These are phyloP conservation scores for Anarhynchus alexandrinus DNA, from an alignment of 2,113 vertebrate genomes.

Conservation along the genomic window DNA sequence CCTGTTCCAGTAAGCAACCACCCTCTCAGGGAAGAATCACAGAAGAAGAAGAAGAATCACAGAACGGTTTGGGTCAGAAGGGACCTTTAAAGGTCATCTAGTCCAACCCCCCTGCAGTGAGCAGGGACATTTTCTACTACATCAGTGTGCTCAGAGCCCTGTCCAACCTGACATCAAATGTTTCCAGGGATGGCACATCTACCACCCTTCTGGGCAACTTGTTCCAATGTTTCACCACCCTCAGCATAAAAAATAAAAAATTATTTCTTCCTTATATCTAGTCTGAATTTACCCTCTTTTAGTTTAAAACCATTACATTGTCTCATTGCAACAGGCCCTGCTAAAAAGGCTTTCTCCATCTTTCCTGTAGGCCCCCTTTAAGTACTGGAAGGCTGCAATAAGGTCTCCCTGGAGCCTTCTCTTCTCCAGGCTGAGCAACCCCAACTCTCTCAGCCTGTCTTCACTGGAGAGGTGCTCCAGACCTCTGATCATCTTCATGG, in stretches of 20 bases:
- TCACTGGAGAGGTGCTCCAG: neutral
- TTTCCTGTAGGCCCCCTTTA: neutral
- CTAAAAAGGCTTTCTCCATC: neutral
- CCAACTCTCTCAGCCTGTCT: neutral
- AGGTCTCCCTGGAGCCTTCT: neutral
- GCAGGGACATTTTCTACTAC: neutral
- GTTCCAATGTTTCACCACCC: neutral
- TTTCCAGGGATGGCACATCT: neutral
- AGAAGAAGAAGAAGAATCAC: neutral
- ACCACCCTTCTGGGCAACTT: neutral
- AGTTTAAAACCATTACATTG: neutral
- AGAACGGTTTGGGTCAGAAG: neutral
- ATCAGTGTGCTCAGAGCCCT: neutral
- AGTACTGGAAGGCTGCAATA: neutral
- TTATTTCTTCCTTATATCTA: neutral
- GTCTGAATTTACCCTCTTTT: neutral
- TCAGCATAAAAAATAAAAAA: neutral
- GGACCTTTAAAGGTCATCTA: neutral
- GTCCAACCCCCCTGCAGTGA: rapidly evolving
- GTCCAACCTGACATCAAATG: neutral
- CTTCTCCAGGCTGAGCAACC: neutral
- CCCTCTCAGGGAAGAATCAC: neutral
- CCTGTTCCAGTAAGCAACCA: neutral
- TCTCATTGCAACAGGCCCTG: neutral
- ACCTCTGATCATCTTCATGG: neutral